Evolutionary conservation across 2,797 vertebrate species (phyloP).

Genomic region (Rhinatrema bivittatum): DNA sequence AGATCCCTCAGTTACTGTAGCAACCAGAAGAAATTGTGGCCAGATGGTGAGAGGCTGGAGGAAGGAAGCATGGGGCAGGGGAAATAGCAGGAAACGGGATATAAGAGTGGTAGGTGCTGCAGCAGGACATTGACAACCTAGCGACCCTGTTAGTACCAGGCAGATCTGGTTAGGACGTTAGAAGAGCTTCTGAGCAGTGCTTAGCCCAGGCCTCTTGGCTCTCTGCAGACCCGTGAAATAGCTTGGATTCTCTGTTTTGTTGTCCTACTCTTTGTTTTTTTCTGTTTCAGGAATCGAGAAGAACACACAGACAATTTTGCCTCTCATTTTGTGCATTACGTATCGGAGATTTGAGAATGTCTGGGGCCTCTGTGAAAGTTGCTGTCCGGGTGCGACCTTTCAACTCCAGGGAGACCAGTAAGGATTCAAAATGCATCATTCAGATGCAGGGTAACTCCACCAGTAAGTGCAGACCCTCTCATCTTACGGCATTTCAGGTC

Average conservation of each 20-base stretch:
- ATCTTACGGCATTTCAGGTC: constrained; percentile 22
- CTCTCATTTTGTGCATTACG: constrained; percentile 5
- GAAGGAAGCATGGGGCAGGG: too few species aligned
- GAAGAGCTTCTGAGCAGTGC: not conserved
- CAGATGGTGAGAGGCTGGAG: too few species aligned
- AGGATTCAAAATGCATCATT: constrained; percentile 97
- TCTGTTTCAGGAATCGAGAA: constrained; percentile 24
- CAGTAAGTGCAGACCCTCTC: constrained; percentile 74
- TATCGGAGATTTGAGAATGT: constrained; percentile 66
- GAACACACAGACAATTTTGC: constrained; percentile 17
- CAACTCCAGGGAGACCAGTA: constrained; percentile 89
- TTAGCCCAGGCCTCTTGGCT: not conserved
- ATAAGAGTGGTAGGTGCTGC: not conserved
- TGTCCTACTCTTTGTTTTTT: constrained; percentile 5
- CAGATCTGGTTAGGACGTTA: not conserved
- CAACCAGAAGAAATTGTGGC: too few species aligned
- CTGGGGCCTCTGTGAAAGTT: constrained; percentile 96
- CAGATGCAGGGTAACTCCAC: constrained; percentile 98
- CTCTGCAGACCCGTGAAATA: not conserved
- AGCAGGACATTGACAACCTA: too few species aligned
- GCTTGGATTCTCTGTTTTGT: constrained; percentile 16
- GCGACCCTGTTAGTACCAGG: too few species aligned
- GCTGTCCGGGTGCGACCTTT: constrained; percentile 94
- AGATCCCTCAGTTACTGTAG: too few species aligned
- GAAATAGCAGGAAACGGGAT: not conserved